A percentile compares a stretch with the other conserved stretches of the same genome.
Conservation (phyloP, 2,797 vertebrate genomes). For the Jordanella pulchra region DNA sequence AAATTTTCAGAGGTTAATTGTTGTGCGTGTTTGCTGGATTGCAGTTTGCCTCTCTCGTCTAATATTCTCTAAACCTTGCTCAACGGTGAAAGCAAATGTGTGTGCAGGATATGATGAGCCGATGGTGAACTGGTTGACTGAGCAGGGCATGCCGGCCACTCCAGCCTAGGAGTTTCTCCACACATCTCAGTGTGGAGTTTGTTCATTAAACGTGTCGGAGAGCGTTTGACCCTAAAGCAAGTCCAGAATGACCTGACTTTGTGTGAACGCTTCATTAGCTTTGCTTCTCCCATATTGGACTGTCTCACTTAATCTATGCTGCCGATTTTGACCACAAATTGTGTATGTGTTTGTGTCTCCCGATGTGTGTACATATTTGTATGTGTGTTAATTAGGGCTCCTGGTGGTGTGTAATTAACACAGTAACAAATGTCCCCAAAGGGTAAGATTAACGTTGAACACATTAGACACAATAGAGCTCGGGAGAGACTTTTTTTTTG, state of each 20-base stretch:
- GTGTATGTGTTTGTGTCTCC: slow-evolving; percentile 52
- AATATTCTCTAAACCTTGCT: slow-evolving; percentile 44
- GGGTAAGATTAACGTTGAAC: slow-evolving; percentile 83
- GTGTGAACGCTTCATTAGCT: slow-evolving; percentile 65
- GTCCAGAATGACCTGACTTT: slow-evolving; percentile 55
- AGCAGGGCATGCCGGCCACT: slow-evolving; percentile 50
- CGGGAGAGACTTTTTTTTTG: slow-evolving; percentile 65
- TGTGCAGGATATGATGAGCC: slow-evolving; percentile 54
- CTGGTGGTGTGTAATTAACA: slow-evolving; percentile 83
- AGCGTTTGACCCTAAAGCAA: slow-evolving; percentile 52
- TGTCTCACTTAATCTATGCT: slow-evolving; percentile 40
- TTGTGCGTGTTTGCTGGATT: slow-evolving; percentile 39
- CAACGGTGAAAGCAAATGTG: slow-evolving; percentile 33
- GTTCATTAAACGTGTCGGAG: slow-evolving; percentile 63
- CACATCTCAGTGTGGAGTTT: slow-evolving; percentile 39
- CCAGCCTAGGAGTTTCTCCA: slow-evolving; percentile 30
- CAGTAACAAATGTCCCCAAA: slow-evolving; percentile 81
- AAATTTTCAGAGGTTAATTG: slow-evolving; percentile 67
- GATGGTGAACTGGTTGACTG: slow-evolving; percentile 60
- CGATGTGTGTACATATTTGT: slow-evolving; percentile 46
- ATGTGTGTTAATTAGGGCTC: slow-evolving; percentile 79
- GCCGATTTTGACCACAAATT: slow-evolving; percentile 44
- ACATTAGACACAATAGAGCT: slow-evolving; percentile 80
- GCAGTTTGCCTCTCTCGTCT: slow-evolving; percentile 47
- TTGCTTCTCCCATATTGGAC: slow-evolving; percentile 43